These are phyloP conservation scores for Phyllopteryx taeniolatus DNA, from an alignment of 2,113 vertebrate species.

Conservation along the genomic window DNA sequence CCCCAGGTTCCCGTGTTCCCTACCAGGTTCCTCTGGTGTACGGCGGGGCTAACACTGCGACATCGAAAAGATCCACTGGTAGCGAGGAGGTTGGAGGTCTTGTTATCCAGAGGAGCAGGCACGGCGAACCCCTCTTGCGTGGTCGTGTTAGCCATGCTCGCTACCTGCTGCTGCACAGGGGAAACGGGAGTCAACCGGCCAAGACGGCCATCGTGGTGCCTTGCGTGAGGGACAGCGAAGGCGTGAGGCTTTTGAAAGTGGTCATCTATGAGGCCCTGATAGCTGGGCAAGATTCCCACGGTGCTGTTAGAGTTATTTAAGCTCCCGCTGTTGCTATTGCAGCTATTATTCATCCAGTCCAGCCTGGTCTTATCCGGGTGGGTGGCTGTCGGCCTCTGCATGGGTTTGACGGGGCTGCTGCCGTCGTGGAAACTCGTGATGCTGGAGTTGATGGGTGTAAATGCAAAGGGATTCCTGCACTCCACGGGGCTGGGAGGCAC, in stretches of 20 bases:
- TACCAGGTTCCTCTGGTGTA: conserved; percentile 88
- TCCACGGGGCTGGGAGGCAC: conserved; percentile 95
- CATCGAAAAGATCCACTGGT: conserved; percentile 81
- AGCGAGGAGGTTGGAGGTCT: conserved; percentile 71
- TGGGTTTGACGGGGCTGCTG: conserved; percentile 94
- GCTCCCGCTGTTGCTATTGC: conserved; percentile 71
- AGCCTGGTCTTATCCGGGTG: conserved; percentile 96
- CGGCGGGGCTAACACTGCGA: conserved; percentile 94
- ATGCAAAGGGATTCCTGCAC: conserved; percentile 95
- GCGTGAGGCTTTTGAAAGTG: conserved; percentile 96
- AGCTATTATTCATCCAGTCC: conserved; percentile 97
- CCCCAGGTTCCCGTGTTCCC: conserved; percentile 73
- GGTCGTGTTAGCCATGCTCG: conserved; percentile 73
- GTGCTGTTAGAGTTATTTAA: conserved; percentile 74
- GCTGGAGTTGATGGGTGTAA: conserved; percentile 95
- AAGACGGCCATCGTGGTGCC: conserved; percentile 85
- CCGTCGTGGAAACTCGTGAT: conserved; percentile 87
- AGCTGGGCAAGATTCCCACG: conserved; percentile 86
- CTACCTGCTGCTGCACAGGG: conserved; percentile 87
- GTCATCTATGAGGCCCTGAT: conserved; percentile 93
- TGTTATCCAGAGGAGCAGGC: conserved; percentile 92
- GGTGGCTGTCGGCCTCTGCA: conserved; percentile 97
- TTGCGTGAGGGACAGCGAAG: conserved; percentile 88
- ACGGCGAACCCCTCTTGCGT: conserved; percentile 96
- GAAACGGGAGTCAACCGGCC: conserved; percentile 94